phyloP scores from a whole-genome alignment of 92 coral and sea anemone species.

The Anthopleura xanthogrammica region DNA sequence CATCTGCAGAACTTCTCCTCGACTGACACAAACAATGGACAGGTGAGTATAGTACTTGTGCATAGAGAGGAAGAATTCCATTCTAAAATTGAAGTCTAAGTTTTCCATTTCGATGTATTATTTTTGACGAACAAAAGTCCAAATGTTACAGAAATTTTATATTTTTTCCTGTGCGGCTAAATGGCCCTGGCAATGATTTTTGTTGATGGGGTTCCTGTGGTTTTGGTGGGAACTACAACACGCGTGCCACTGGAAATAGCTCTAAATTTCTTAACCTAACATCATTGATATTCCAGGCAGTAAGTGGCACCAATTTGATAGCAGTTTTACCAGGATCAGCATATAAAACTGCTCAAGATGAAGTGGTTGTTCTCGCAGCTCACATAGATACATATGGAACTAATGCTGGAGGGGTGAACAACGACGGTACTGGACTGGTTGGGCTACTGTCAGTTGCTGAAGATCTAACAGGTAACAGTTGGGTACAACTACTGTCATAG shows the following conservation, averaged over 20 bases:
- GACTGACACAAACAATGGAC: conserved; percentile 51
- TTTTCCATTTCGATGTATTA: no score
- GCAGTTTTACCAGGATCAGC: conserved; percentile 44
- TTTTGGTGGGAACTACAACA: background rate
- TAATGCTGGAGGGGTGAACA: conserved; percentile 55
- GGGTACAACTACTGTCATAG: background rate
- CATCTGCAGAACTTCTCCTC: conserved; percentile 48
- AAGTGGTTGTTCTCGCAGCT: conserved; percentile 54
- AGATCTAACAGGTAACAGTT: conserved; percentile 51
- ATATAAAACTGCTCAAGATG: conserved; percentile 51
- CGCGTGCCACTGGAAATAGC: background rate
- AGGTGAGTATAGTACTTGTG: conserved; percentile 22
- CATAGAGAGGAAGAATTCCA: no score
- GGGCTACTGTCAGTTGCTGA: conserved; percentile 62
- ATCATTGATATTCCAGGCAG: conserved; percentile 26
- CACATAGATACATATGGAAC: conserved; percentile 60
- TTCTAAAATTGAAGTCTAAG: no score
- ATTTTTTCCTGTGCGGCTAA: no score
- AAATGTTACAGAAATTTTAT: no score
- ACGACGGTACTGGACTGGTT: conserved; percentile 67
- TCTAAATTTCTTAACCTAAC: no score
- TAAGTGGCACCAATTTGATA: conserved; percentile 61
- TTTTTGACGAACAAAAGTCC: no score
- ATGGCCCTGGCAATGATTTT: no score
- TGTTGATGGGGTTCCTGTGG: no score